A percentile compares a stretch with the other conserved stretches of the same genome.
Evolutionary conservation across 2,888 invertebrate species (phyloP).

Genomic region (Antheraea assamensis): DNA sequence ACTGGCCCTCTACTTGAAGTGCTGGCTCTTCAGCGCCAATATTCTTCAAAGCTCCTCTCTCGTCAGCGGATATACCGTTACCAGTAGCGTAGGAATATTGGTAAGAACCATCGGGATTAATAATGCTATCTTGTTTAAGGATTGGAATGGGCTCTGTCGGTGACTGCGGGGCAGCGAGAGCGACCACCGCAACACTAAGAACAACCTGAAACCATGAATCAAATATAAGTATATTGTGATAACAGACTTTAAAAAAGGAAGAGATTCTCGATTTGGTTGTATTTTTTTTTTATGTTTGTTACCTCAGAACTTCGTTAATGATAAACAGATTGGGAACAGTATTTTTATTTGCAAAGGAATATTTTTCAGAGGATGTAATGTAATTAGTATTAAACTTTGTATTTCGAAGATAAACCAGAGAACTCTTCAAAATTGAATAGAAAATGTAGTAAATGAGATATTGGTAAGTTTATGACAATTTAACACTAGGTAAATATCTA

Average conservation of each 20-base stretch:
- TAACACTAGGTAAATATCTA: no score
- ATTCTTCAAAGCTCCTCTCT: constrained; percentile 80
- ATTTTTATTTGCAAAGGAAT: no score
- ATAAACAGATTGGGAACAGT: no score
- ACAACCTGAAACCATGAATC: constrained; percentile 60
- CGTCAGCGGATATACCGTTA: constrained; percentile 83
- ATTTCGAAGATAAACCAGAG: no score
- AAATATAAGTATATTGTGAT: background rate
- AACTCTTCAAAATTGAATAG: no score
- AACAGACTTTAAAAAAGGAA: background rate
- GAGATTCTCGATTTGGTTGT: no score
- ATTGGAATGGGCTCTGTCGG: constrained; percentile 74
- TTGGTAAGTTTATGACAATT: no score
- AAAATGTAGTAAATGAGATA: no score
- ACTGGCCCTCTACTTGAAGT: constrained; percentile 83
- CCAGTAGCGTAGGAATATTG: constrained; percentile 83
- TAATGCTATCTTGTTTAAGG: constrained; percentile 76
- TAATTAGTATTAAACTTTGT: no score
- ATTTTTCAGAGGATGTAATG: no score
- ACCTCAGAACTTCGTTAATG: no score
- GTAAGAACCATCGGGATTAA: constrained; percentile 84
- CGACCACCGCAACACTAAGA: constrained; percentile 62
- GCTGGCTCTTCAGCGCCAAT: constrained; percentile 78
- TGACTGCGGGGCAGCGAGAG: constrained; percentile 66
- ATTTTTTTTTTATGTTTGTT: no score